Base-by-base conservation (phyloP, 1,140 invertebrate species). In the Diprion similis region DNA sequence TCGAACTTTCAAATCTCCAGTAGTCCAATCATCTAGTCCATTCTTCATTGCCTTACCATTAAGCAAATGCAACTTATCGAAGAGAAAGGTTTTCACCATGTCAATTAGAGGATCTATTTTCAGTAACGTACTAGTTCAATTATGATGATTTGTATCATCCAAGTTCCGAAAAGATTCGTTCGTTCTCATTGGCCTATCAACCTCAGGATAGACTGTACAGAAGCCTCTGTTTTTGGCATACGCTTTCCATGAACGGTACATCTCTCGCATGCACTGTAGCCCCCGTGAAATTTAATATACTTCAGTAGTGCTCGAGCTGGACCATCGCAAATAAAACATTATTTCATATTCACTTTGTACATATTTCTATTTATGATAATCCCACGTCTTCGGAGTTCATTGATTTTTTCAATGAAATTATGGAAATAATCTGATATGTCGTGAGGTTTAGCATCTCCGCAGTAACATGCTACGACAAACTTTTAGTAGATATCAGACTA, bases 371-470 rank as follows among this genome's bases (percentile, higher is more conserved):
- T 37, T 37, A 78, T 76, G 1, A 46, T 10, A 66, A 75, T 70
- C 10, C 77, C 74, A 46, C 72, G 70, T 24, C n/a, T 18, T 45
- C 67, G 68, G 13, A 78, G 18, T 65, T 45, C n/a, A 65, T 71
- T 78, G 13, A 78, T 13, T 66, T 78, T 74, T 1, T 68, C 17
- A 47, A 74, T 67, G 71, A 78, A 78, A 48, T 78, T 66, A n/a
- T 64, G 15, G 9, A 78, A 71, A 73, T 65, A 76, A 11, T 68
- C 4, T 45, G 72, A 24, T 0, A 76, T 65, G 17, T 45, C 71
- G 3, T 46, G 15, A 66, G 75, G 73, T 68, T 76, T 74, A 8
- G 59, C 11, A 7, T 68, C 48, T 65, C 75, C 77, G 45, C 65
- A 73, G 68, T 72, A 76, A 13, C 75, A 24, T n/a, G 67, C 72